Percentiles rank a stretch among this genome's conserved stretches.
Evolutionary conservation across 2,113 vertebrate genomes (phyloP).

Genomic region (Microcebus tavaratra): DNA sequence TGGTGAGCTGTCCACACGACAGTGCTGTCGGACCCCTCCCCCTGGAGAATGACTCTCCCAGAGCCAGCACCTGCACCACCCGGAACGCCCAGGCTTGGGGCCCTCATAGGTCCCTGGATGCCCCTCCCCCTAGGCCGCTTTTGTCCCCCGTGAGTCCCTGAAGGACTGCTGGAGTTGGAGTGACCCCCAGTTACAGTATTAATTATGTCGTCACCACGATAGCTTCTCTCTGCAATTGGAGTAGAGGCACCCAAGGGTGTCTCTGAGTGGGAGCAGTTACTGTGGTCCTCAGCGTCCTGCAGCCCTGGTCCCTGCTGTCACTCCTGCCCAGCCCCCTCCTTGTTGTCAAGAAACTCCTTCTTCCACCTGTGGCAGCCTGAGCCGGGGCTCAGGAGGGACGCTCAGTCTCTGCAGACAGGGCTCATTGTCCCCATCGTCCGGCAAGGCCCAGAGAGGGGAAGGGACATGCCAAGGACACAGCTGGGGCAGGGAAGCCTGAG

Average conservation of each 20-base stretch:
- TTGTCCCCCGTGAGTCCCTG: neutral
- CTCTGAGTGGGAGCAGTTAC: neutral
- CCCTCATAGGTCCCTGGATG: neutral
- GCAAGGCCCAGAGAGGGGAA: neutral
- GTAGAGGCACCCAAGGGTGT: no score
- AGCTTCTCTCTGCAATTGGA: neutral
- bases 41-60: neutral
- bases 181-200: neutral
- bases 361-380: neutral
- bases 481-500: neutral
- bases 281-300: neutral
- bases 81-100: no score
- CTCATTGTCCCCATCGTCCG: neutral
- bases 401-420: neutral
- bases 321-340: neutral
- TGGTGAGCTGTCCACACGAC: neutral
- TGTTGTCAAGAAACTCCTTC: neutral
- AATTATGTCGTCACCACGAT: neutral
- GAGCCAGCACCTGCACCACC: neutral
- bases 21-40: neutral
- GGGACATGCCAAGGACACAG: neutral
- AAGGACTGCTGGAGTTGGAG: neutral
- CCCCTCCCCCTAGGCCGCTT: neutral
- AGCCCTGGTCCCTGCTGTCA: neutral
- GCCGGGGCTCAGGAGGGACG: rapidly evolving